A percentile compares a stretch with the other conserved stretches of the same genome.
phyloP scores from a whole-genome alignment of 2,888 invertebrate species.

The Metacarcinus magister region DNA sequence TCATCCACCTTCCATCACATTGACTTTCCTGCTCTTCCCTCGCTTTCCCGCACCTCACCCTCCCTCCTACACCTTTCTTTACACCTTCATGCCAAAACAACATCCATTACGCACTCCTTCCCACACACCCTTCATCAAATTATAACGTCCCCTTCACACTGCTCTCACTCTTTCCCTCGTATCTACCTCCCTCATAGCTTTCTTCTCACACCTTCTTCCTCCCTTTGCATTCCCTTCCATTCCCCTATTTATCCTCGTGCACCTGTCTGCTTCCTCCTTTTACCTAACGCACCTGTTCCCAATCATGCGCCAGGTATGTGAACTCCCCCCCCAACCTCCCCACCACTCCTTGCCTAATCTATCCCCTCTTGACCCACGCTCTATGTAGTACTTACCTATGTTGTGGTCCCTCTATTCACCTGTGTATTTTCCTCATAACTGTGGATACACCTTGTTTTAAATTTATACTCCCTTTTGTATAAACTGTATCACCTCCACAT shows the following conservation, averaged over 20 bases:
- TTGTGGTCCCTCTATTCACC: not conserved
- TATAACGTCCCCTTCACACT: not conserved
- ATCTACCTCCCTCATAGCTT: not conserved
- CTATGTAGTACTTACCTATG: not conserved
- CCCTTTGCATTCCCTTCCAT: not conserved
- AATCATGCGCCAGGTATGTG: not conserved
- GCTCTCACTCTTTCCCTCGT: not conserved
- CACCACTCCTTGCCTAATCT: not conserved
- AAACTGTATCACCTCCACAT: not conserved
- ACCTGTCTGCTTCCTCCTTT: not conserved
- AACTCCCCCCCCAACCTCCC: no score
- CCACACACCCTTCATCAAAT: conserved; percentile 17
- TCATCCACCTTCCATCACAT: not conserved
- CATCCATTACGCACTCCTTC: conserved; percentile 13
- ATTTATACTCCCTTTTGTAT: not conserved
- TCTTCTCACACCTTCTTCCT: not conserved
- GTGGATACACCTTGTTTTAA: not conserved
- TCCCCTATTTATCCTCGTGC: not conserved
- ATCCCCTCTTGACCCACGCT: not conserved
- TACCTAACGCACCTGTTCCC: not conserved
- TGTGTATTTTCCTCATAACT: not conserved
- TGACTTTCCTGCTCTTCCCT: not conserved
- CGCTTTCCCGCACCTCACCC: not conserved
- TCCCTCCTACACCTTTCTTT: not conserved
- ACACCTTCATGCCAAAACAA: not conserved